Evolutionary conservation across 2,797 vertebrate genomes (phyloP), one percentile per base, ranked within the genome.

Genomic region (Cyprinella venusta): DNA sequence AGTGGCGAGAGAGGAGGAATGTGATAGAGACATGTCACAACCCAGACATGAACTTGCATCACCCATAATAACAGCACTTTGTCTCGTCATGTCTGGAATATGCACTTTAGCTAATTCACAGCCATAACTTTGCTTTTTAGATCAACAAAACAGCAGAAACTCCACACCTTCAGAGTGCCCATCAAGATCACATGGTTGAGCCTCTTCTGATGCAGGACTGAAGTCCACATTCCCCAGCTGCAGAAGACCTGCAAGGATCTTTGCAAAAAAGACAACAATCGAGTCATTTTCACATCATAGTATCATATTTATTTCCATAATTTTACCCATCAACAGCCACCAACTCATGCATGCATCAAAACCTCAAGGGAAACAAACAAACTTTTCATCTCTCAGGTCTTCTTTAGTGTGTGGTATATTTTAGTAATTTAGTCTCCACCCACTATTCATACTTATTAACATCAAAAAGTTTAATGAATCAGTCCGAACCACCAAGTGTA

Each of bases 191-290:
- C 97, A 99, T 5, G 92, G 92, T 83, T 97, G 95, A 52, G 94
- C 94, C 88, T 99, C 97, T 69, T 97, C 95, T 15, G 86, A 52
- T 0, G 93, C 90, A 30, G 92, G 90, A 63, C 87, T 94, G 89
- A 99, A 99, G 0, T 67, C 89, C 84, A 97, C 59, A 1, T 99
- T 97, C 36, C 98, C 97, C 9, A 99, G 91, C 86, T 99, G 97
- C 81, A 99, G 93, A 86, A 99, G 93, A 26, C 96, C 98, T 65
- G 96, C 95, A 36, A 99, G 91, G 81, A 97, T 91, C 98, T 99
- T 90, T 45, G 83, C 5, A 76, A 30, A 67, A 18, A 59, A 59
- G 13, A 69, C 38, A 59, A 21, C 16, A 63, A 40, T 26, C 2
- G 0, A 48, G 40, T 63, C 30, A 71, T 36, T 79, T 61, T 67